Conservation (phyloP, 2,797 vertebrate genomes). For the Lepilemur septentrionalis region DNA sequence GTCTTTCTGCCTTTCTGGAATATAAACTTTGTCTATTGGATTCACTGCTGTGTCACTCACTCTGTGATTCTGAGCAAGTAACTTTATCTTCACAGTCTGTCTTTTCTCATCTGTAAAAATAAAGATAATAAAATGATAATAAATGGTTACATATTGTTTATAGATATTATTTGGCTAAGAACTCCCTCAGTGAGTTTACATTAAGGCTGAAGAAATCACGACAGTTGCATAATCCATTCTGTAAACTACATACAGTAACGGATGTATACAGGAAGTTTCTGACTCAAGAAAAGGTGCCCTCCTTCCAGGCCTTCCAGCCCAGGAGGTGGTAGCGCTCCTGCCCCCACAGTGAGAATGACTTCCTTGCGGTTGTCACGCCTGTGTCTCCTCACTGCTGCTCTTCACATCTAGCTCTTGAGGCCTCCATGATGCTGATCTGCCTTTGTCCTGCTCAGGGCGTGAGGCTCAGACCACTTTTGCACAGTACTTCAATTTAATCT, state of each 20-base stretch:
- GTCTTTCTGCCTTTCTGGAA: not conserved
- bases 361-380: not conserved
- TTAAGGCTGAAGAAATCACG: not conserved
- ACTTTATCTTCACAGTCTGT: not conserved
- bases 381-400: not conserved
- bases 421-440: not conserved
- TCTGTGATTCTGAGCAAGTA: not conserved
- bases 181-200: not conserved
- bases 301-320: not conserved
- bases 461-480: not conserved
- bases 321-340: not conserved
- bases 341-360: not conserved
- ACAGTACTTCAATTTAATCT: not conserved
- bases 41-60: not conserved
- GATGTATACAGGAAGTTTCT: not conserved
- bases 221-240: not conserved
- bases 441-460: rapidly evolving
- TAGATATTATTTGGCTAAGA: not conserved
- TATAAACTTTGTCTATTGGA: not conserved
- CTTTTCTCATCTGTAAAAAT: not conserved
- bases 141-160: not conserved
- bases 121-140: not conserved
- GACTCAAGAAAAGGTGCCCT: not conserved
- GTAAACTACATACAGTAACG: not conserved
- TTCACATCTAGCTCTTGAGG: not conserved